Base-by-base conservation (phyloP, 2,888 invertebrate genomes). In the Hartigia nigra region DNA sequence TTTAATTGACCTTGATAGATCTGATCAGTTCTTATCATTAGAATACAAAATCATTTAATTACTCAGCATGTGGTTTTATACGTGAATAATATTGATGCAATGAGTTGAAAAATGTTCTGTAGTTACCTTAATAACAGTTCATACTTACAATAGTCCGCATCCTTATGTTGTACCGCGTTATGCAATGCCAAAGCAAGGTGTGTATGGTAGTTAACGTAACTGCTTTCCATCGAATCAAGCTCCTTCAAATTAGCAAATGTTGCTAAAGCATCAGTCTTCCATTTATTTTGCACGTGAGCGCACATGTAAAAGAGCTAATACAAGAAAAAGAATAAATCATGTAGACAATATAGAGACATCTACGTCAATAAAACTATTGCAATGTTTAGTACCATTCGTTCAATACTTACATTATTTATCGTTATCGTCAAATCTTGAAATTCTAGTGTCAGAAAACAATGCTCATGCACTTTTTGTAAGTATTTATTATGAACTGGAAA, bases 101-200 rank as follows among this genome's bases (percentile, higher is more conserved):
- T 83, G 74, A 74, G 79, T 76, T 82, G 82, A 82, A 85, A 87
- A 76, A 81, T 76, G 74, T 83, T 78, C 74, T 83, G 83, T 74
- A 84, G 79, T 39, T 78, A 78, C 69, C 75, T 78, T 31, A 78
- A 76, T 69, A 81, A 76, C 32, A 77, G 75, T n/a, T 72, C 77
- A 78, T 82, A 91, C 91, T 91, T 89, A 91, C 91, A 87, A 81
- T 90, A 91, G 84, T 90, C 89, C 70, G 90, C 90, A 77, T 91
- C 90, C 80, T 90, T 89, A 77, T 91, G 86, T 74, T 90, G 90
- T 4, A 90, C 86, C 12, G 91, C 90, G 76, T 90, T 90, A 81
- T 91, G 91, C 36, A 91, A 84, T 14, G 90, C 90, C 70, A 91
- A 83, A 23, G 91, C 91, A 74, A 91, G 85, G 70, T 87, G 88